These are phyloP conservation scores for Lissocephala sabroskyi DNA, from an alignment of 2,888 invertebrate species.

Conservation along the genomic window DNA sequence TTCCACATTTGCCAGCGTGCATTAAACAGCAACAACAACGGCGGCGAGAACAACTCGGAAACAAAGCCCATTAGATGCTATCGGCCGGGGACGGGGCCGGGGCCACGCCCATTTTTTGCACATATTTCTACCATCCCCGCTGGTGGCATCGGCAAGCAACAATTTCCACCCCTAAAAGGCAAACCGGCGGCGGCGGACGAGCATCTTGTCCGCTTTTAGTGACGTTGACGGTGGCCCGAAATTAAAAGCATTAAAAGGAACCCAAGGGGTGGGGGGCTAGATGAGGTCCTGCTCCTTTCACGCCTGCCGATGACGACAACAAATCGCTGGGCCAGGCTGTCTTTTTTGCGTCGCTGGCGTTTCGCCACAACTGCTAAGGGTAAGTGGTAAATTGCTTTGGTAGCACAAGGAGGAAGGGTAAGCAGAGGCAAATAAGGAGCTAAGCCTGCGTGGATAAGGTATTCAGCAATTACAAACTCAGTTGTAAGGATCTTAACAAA, in stretches of 20 bases:
- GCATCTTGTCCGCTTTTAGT: conserved; percentile 29
- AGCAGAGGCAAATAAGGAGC: no score
- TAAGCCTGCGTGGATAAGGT: no score
- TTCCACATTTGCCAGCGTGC: conserved; percentile 59
- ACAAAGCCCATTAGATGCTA: conserved; percentile 60
- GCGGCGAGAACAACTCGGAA: conserved; percentile 33
- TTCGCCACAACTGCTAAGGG: no score
- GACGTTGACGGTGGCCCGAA: conserved; percentile 41
- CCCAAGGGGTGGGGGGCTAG: conserved; percentile 25
- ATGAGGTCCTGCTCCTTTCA: no score
- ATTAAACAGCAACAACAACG: conserved; percentile 43
- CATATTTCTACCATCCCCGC: conserved; percentile 44
- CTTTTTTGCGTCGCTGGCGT: no score
- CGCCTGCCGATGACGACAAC: no score
- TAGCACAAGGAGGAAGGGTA: no score
- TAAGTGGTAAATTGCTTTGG: no score
- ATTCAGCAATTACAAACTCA: no score
- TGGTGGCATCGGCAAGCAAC: conserved; percentile 29
- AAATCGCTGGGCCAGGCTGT: no score
- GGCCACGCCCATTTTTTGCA: conserved; percentile 64
- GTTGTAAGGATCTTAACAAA: no score
- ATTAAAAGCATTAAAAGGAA: conserved; percentile 63
- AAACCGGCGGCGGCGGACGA: conserved; percentile 7
- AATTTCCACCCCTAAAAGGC: conserved; percentile 46
- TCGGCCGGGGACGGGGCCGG: conserved; percentile 22